A percentile compares a stretch with the other conserved stretches of the same genome.
Evolutionary conservation across 1,140 invertebrate genomes (phyloP).

Genomic region (Eurosta solidaginis): DNA sequence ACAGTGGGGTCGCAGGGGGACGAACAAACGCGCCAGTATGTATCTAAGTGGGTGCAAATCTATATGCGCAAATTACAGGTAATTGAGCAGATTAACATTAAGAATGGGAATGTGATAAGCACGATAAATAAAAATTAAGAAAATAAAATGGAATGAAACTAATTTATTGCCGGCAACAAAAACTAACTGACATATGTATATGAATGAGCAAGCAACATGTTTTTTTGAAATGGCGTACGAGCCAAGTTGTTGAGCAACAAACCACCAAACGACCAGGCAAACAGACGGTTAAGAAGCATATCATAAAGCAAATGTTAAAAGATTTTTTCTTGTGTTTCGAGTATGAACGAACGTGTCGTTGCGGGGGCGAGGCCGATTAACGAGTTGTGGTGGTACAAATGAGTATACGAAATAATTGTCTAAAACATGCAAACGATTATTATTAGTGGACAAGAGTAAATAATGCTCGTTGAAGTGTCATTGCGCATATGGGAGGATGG

Average conservation of each 20-base stretch:
- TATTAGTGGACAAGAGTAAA: not conserved
- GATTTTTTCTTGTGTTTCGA: not conserved
- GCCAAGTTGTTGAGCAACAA: not conserved
- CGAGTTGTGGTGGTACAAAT: not conserved
- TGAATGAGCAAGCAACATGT: not conserved
- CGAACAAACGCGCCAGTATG: conserved; percentile 34
- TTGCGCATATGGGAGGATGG: not conserved
- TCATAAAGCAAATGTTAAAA: not conserved
- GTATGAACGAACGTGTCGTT: too few species aligned
- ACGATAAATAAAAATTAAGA: not conserved
- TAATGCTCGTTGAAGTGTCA: not conserved
- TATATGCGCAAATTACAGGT: conserved; percentile 48
- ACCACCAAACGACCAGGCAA: not conserved
- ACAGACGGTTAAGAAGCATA: not conserved
- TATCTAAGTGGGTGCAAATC: conserved; percentile 31
- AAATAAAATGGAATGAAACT: not conserved
- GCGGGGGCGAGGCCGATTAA: not conserved
- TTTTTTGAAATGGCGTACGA: not conserved
- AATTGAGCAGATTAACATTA: conserved; percentile 59
- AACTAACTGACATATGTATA: not conserved
- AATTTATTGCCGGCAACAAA: not conserved
- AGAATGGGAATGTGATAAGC: conserved; percentile 37
- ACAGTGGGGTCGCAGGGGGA: conserved; percentile 9
- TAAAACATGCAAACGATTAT: conserved; percentile 34
- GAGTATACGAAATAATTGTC: not conserved